phyloP scores from a whole-genome alignment of 2,797 vertebrate species.

The Etheostoma perlongum region DNA sequence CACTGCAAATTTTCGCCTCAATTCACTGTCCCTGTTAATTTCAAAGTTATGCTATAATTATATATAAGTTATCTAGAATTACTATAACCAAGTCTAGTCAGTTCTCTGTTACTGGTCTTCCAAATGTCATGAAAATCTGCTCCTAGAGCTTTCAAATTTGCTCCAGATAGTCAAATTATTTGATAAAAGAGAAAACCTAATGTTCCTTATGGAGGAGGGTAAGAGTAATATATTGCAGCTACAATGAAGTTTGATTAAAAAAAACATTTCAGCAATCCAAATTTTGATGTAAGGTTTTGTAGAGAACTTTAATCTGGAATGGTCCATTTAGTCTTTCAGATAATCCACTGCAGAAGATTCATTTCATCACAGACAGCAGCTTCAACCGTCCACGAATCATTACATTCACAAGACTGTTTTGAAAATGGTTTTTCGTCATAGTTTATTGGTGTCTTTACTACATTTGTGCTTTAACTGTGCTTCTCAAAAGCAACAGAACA shows the following conservation, averaged over 20 bases:
- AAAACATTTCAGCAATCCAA: neutral
- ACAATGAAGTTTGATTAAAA: neutral
- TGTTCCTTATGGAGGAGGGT: neutral
- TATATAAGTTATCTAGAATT: constrained; percentile 3
- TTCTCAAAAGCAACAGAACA: neutral
- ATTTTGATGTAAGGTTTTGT: neutral
- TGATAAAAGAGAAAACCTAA: neutral
- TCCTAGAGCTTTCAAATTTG: neutral
- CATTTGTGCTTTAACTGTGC: neutral
- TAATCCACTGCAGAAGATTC: neutral
- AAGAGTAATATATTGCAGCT: neutral
- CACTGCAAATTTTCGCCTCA: neutral
- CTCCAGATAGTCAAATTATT: neutral
- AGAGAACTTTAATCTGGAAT: neutral
- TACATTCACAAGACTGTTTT: neutral
- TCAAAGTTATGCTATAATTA: neutral
- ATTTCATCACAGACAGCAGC: neutral
- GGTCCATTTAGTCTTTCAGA: neutral
- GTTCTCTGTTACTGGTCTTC: neutral
- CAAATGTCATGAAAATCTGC: neutral
- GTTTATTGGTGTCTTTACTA: neutral
- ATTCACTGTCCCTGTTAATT: neutral
- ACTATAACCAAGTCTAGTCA: neutral
- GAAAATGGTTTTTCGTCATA: neutral
- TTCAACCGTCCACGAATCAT: neutral